phyloP scores from a whole-genome alignment of 2,797 vertebrate species.

The Coregonus sp. region DNA sequence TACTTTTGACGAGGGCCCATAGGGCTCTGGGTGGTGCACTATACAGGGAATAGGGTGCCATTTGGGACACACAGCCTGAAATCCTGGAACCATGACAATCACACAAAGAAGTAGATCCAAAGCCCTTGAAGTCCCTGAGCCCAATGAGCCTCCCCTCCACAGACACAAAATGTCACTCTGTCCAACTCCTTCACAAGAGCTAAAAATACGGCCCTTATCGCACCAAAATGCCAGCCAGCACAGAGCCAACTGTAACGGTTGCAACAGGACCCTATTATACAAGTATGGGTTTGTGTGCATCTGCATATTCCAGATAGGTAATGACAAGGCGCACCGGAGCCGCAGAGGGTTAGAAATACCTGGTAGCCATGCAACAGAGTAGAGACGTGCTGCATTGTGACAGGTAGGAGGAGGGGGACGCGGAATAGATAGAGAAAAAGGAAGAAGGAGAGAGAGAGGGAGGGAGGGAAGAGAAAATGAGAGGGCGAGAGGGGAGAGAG shows the following conservation, averaged over 20 bases:
- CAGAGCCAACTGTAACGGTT: background rate
- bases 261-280: conserved; percentile 13
- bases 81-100: background rate
- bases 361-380: conserved; percentile 37
- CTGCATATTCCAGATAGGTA: conserved; percentile 33
- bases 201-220: conserved; percentile 51
- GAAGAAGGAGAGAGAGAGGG: background rate
- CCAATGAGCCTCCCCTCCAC: conserved; percentile 6
- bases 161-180: conserved; percentile 33
- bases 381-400: conserved; percentile 13
- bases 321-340: conserved; percentile 25
- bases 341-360: conserved; percentile 35
- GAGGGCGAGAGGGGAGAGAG: background rate
- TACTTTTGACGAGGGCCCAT: background rate
- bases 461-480: background rate
- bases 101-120: background rate
- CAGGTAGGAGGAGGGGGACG: conserved; percentile 1
- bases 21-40: background rate
- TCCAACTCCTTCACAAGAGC: conserved; percentile 16
- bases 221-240: conserved; percentile 29
- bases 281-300: conserved; percentile 11
- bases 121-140: background rate
- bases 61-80: background rate
- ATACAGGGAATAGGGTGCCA: background rate
- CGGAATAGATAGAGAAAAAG: background rate